Conservation (phyloP, 2,888 invertebrate species). For the Cheilosia variabilis region DNA sequence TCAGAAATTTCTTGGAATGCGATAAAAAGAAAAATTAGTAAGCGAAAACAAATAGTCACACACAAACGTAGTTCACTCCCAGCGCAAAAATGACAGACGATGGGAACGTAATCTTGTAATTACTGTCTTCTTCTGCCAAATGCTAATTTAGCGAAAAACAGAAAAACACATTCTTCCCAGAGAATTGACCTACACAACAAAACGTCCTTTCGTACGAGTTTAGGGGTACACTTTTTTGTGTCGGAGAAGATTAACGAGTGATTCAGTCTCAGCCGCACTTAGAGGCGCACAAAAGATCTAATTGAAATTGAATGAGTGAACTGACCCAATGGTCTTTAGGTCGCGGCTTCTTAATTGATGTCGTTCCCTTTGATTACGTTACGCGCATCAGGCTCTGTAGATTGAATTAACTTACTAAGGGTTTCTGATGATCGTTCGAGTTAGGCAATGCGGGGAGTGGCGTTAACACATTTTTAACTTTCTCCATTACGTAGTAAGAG, state of each 20-base stretch:
- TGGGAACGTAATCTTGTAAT: slow-evolving; percentile 6
- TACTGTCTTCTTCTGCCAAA: slow-evolving; percentile 2
- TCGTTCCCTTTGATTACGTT: slow-evolving; percentile 63
- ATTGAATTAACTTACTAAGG: slow-evolving; percentile 66
- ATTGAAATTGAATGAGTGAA: slow-evolving; percentile 68
- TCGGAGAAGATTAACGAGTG: slow-evolving; percentile 59
- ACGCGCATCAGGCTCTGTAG: slow-evolving; percentile 22
- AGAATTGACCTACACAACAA: slow-evolving; percentile 57
- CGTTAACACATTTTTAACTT: slow-evolving; percentile 17
- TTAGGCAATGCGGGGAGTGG: slow-evolving; percentile 52
- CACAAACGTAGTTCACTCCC: background rate
- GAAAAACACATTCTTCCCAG: background rate
- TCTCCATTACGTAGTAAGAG: no score
- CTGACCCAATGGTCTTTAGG: slow-evolving; percentile 71
- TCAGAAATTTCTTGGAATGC: slow-evolving; percentile 10
- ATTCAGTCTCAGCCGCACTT: slow-evolving; percentile 50
- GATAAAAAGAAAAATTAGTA: background rate
- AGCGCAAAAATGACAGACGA: background rate
- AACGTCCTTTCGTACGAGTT: background rate
- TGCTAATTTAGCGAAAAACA: slow-evolving; percentile 26
- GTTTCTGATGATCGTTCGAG: background rate
- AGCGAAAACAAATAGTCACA: background rate
- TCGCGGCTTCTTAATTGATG: slow-evolving; percentile 73
- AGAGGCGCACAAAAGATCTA: slow-evolving; percentile 64
- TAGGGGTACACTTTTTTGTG: background rate